Evolutionary conservation across 2,797 vertebrate genomes (phyloP).

Genomic region (Poeciliopsis gracilis): DNA sequence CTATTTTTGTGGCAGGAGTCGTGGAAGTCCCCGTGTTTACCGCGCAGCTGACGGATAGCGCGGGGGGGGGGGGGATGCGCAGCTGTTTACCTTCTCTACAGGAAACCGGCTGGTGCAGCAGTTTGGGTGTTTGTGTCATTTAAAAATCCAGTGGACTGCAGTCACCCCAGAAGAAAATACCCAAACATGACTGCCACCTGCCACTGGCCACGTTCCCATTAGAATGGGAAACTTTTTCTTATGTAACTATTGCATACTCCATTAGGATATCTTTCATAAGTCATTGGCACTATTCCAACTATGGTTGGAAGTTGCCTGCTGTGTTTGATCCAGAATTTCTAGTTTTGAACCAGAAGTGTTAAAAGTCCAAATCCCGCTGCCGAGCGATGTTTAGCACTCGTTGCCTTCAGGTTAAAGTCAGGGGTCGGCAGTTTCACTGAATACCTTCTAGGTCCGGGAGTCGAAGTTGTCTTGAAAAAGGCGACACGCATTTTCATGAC

Average conservation of each 20-base stretch:
- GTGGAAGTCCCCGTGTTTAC: constrained; percentile 52
- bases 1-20: constrained; percentile 50
- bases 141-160: constrained; percentile 34
- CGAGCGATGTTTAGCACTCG: background rate
- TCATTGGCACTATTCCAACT: background rate
- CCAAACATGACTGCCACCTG: constrained; percentile 3
- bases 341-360: background rate
- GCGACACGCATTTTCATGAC: background rate
- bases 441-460: background rate
- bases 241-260: constrained; percentile 6
- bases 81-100: constrained; percentile 27
- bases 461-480: background rate
- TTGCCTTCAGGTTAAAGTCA: background rate
- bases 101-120: constrained; percentile 53
- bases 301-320: background rate
- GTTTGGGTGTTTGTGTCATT: constrained; percentile 47
- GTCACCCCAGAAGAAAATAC: constrained; percentile 24
- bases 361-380: background rate
- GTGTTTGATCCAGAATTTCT: background rate
- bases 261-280: background rate
- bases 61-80: background rate
- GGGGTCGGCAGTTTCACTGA: background rate
- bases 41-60: constrained; percentile 11
- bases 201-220: background rate
- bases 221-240: constrained; percentile 4